Percentiles rank a stretch among this genome's conserved stretches.
Conservation (phyloP, 2,888 invertebrate genomes). For the Hemicrepidius hirtus region DNA sequence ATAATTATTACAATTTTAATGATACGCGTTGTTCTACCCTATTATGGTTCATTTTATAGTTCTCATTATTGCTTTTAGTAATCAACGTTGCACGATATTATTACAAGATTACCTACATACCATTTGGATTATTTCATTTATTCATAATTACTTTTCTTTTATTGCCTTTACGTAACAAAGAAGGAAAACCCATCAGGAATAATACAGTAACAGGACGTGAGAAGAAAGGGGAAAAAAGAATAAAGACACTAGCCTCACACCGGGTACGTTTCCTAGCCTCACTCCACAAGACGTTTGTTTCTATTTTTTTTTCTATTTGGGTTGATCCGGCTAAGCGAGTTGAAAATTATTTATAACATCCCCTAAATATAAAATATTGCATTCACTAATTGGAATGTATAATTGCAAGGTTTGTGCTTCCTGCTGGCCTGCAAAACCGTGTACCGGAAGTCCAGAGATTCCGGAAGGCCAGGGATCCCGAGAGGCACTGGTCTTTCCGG, state of each 20-base stretch:
- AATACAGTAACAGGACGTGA: no score
- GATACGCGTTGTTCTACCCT: conserved; percentile 13
- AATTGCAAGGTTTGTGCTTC: conserved; percentile 42
- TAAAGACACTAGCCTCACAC: no score
- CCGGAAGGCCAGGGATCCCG: conserved; percentile 48
- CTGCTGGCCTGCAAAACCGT: conserved; percentile 45
- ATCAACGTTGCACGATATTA: conserved; percentile 8
- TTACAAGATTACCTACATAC: no score
- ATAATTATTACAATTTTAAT: conserved; percentile 45
- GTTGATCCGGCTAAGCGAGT: not conserved
- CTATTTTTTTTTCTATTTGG: no score
- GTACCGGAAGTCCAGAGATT: conserved; percentile 50
- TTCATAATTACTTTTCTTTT: no score
- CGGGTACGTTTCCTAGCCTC: no score
- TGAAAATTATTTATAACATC: conserved; percentile 10
- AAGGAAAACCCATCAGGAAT: no score
- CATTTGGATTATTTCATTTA: no score
- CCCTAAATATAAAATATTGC: conserved; percentile 40
- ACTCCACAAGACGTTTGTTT: no score
- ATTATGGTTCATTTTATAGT: conserved; percentile 27
- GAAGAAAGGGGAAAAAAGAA: no score
- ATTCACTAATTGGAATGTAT: conserved; percentile 42
- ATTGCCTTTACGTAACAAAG: no score
- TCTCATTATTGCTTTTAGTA: conserved; percentile 29
- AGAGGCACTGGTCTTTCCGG: conserved; percentile 51